A percentile compares a stretch with the other conserved stretches of the same genome.
Evolutionary conservation across 2,888 invertebrate genomes (phyloP).

Genomic region (Drosophila aldrichi): DNA sequence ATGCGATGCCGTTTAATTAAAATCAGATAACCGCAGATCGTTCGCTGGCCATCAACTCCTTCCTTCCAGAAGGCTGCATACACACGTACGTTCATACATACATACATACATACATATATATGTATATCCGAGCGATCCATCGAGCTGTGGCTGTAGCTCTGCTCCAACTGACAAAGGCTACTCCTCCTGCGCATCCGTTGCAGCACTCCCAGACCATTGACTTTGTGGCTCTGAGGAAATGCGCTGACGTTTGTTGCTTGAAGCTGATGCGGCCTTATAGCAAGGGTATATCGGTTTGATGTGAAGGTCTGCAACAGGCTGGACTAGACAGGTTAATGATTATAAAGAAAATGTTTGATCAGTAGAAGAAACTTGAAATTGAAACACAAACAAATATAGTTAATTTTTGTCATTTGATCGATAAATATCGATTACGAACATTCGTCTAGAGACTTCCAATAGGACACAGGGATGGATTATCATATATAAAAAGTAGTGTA

Average conservation of each 20-base stretch:
- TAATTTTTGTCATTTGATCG: not conserved
- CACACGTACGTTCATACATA: not conserved
- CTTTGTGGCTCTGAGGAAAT: conserved; percentile 47
- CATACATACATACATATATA: conserved; percentile 1
- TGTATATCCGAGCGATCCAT: conserved; percentile 17
- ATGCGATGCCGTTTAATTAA: conserved; percentile 86
- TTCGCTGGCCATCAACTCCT: conserved; percentile 60
- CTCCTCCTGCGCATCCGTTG: conserved; percentile 19
- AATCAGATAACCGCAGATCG: conserved; percentile 83
- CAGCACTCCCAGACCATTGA: conserved; percentile 38
- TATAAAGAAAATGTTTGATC: not conserved
- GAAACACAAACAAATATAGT: not conserved
- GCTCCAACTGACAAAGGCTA: conserved; percentile 36
- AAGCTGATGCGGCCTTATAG: conserved; percentile 9
- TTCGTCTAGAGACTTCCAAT: too few relatives aligned
- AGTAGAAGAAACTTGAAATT: too few relatives aligned
- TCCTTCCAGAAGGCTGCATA: conserved; percentile 42
- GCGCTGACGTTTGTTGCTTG: conserved; percentile 37
- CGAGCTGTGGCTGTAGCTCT: conserved; percentile 18
- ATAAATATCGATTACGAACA: not conserved
- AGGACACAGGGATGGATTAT: too few relatives aligned
- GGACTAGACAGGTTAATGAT: not conserved
- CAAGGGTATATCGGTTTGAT: not conserved
- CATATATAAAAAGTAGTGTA: not conserved
- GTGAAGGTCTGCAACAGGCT: not conserved